Evolutionary conservation across 1,140 invertebrate species (phyloP), one percentile per base, ranked within the genome.

Genomic region (Temnothorax curvispinosus): DNA sequence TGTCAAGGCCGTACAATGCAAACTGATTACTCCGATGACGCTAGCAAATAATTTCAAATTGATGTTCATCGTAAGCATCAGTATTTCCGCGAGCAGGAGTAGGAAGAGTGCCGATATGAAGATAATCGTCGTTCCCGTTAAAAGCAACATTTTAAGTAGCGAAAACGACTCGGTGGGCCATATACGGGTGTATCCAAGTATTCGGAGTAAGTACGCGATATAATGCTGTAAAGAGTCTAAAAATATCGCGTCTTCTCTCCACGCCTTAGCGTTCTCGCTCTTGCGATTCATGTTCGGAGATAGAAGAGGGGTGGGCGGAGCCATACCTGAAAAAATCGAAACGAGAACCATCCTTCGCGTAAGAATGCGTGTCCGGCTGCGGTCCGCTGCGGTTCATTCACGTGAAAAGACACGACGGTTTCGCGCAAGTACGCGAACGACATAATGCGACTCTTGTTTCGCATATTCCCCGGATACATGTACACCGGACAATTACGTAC

Each of bases 401-500:
- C 56, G 69, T 60, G 38, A 60, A 58, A 58, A 75, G 56, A 87
- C 44, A 87, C 74, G 32, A 3, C 54, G 74, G 76, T 85, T 90
- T 87, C 89, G 85, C 64, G 62, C 60, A 86, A 88, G 75, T 91
- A 87, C 89, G 38, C 85, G 56, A 58, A 64, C 32, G 13, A 74
- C 27, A 60, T 77, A 58, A 62, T 69, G 76, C 81, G 91, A 88
- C 93, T 94, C 94, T 91, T 95, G 87, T 92, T 84, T 90, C 91
- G 93, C 92, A 95, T 95, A 94, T 94, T 93, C 87, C 80, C 94
- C 94, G 93, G 93, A 87, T 94, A 90, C 88, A 93, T 92, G 94
- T 94, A 94, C 94, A 92, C 89, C 90, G 91, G 90, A 95, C 94
- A 95, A 95, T 95, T 95, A 94, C 94, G 94, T 91, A 90, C 91